Conservation (phyloP, 2,113 vertebrate species). For the Otus sunia region DNA sequence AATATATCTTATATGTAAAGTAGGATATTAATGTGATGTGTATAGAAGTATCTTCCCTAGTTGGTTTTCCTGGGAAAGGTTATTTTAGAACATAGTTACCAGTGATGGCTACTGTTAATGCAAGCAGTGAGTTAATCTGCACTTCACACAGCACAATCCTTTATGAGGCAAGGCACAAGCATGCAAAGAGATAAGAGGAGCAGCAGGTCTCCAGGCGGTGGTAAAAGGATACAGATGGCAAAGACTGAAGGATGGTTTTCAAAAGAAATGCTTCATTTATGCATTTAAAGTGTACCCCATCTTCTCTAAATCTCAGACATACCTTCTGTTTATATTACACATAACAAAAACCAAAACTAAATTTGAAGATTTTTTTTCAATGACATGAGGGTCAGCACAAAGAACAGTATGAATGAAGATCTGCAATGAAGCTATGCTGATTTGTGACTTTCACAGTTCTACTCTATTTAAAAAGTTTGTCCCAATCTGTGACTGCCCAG, state of each 20-base stretch:
- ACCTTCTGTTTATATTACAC: not conserved
- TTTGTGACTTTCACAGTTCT: not conserved
- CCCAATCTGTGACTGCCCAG: not conserved
- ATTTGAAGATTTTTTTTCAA: not conserved
- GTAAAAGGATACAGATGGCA: not conserved
- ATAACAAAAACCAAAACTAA: not conserved
- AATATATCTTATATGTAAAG: not conserved
- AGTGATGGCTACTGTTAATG: not conserved
- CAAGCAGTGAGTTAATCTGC: conserved; percentile 17
- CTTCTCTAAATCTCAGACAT: not conserved
- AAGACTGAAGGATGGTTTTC: not conserved
- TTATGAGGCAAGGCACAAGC: conserved; percentile 3
- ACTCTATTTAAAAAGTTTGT: not conserved
- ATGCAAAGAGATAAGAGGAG: not conserved
- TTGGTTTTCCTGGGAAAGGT: not conserved
- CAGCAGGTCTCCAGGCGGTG: not conserved
- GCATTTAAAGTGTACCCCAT: not conserved
- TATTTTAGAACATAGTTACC: not conserved
- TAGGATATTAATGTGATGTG: not conserved
- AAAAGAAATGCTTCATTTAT: not conserved
- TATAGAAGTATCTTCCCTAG: not conserved
- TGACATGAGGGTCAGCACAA: not conserved
- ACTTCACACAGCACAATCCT: conserved; percentile 16
- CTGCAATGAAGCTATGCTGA: not conserved
- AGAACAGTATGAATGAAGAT: not conserved